Conservation (phyloP, 2,113 vertebrate species). For the Neolamprologus hecqui region DNA sequence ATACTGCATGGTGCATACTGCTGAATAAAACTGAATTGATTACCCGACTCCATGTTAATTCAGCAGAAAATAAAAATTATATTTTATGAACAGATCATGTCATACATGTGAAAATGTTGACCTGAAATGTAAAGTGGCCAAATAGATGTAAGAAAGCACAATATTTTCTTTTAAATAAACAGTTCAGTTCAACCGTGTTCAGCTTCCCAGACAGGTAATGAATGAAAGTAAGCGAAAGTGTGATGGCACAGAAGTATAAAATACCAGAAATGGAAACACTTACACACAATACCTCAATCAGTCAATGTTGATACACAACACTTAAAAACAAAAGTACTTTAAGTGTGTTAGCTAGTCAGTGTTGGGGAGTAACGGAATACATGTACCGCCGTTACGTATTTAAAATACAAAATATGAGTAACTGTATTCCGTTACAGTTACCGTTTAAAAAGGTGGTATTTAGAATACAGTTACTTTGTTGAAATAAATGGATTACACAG, state of each 20-base stretch:
- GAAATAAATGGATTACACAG: too few relatives aligned
- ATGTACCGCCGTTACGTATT: too few relatives aligned
- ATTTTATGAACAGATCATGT: background rate
- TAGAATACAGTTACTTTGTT: too few relatives aligned
- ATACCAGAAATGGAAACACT: background rate
- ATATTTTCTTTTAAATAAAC: background rate
- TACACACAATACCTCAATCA: background rate
- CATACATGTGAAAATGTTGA: background rate
- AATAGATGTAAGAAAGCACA: background rate
- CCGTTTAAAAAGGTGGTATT: too few relatives aligned
- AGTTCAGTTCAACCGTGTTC: background rate
- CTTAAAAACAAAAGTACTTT: background rate
- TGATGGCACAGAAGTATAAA: background rate
- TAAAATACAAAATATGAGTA: too few relatives aligned
- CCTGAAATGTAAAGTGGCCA: background rate
- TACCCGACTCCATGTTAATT: background rate
- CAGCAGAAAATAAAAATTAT: background rate
- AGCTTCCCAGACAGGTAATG: background rate
- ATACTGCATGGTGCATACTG: background rate
- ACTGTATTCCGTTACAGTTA: too few relatives aligned
- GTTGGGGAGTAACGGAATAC: too few relatives aligned
- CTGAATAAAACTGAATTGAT: background rate
- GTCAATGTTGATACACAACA: background rate
- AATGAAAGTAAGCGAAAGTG: background rate
- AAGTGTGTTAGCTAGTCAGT: background rate